A percentile compares a stretch with the other conserved stretches of the same genome.
These are phyloP conservation scores for Sorex maritimensis DNA, from an alignment of 2,797 vertebrate species.

Conservation along the genomic window DNA sequence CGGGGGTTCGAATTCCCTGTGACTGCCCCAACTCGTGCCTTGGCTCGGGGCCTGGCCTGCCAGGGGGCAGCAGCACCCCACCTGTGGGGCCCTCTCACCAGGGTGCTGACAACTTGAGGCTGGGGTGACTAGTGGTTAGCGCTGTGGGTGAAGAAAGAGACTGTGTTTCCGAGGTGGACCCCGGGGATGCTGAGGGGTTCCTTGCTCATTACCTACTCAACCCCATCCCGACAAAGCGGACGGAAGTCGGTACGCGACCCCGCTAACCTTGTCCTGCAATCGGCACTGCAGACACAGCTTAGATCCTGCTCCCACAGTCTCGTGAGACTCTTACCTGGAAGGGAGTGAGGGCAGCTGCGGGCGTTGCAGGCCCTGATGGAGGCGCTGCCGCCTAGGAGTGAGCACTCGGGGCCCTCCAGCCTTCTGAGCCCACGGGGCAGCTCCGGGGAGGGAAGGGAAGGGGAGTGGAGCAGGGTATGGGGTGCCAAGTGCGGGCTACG, in stretches of 20 bases:
- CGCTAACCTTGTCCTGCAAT: not conserved
- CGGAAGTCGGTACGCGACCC: not conserved
- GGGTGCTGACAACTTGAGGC: not conserved
- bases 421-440: too few species aligned
- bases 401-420: too few species aligned
- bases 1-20: not conserved
- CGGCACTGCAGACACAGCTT: not conserved
- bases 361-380: too few species aligned
- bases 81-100: not conserved
- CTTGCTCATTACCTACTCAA: not conserved
- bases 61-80: not conserved
- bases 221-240: not conserved
- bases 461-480: too few species aligned
- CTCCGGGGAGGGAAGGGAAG: too few species aligned
- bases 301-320: not conserved
- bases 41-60: rapidly evolving
- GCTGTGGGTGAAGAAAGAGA: not conserved
- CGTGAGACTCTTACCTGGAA: not conserved
- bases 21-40: not conserved
- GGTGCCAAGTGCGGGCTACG: too few species aligned
- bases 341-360: not conserved
- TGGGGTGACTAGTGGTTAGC: not conserved
- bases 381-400: too few species aligned
- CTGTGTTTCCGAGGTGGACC: not conserved
- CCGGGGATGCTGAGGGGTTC: not conserved